Conservation (phyloP, 2,113 vertebrate species). For the Bufo bufo region DNA sequence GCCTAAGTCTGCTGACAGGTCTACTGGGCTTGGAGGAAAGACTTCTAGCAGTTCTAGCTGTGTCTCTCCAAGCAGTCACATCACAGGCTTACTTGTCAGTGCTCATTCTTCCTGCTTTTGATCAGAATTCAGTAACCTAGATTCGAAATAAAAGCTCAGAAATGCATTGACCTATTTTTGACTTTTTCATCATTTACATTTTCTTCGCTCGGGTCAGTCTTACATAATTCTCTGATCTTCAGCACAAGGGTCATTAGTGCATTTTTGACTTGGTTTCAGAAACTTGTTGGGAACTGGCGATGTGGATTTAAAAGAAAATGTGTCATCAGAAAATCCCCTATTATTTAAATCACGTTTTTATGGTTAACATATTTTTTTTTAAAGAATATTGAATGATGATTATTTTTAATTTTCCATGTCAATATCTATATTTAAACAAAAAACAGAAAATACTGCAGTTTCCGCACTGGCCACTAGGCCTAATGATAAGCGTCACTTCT, state of each 20-base stretch:
- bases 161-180: slow-evolving; percentile 5
- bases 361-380: too few species aligned
- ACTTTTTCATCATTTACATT: background rate
- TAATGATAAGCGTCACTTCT: too few species aligned
- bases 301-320: background rate
- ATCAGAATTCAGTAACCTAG: slow-evolving; percentile 10
- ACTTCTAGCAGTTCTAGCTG: background rate
- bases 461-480: too few species aligned
- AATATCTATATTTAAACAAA: too few species aligned
- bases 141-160: background rate
- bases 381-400: too few species aligned
- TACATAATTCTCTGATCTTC: slow-evolving; percentile 2
- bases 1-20: background rate
- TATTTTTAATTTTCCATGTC: too few species aligned
- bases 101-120: slow-evolving; percentile 16
- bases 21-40: background rate
- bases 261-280: background rate
- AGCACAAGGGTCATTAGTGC: background rate
- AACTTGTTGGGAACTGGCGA: background rate
- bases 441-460: too few species aligned
- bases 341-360: too few species aligned
- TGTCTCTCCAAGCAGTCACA: background rate
- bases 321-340: too few species aligned
- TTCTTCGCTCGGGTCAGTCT: background rate
- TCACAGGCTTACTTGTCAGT: slow-evolving; percentile 36